A percentile compares a stretch with the other conserved stretches of the same genome.
These are phyloP conservation scores for Onychostruthus taczanowskii DNA, from an alignment of 2,113 vertebrate genomes.

Conservation along the genomic window DNA sequence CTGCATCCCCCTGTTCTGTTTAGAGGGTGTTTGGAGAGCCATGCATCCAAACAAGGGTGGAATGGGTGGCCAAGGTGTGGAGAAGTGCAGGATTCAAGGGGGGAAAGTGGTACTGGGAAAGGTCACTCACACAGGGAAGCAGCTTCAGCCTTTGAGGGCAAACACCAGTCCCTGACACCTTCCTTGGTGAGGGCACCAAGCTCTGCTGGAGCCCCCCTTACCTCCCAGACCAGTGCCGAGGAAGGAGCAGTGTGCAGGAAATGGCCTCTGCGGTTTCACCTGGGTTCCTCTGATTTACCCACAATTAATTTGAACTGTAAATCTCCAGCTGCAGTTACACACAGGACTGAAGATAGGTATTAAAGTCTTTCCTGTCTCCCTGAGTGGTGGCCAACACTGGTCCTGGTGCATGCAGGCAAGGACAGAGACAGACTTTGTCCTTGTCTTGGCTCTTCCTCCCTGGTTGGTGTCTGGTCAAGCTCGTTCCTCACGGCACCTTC, in stretches of 20 bases:
- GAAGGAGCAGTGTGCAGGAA: background rate
- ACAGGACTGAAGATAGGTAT: background rate
- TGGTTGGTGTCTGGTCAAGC: rapidly evolving
- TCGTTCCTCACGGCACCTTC: rapidly evolving
- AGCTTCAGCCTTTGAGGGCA: background rate
- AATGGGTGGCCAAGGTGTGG: background rate
- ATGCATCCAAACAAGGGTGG: background rate
- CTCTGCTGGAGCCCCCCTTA: background rate
- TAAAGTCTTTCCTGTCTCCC: background rate
- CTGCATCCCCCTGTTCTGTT: background rate
- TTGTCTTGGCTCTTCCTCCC: background rate
- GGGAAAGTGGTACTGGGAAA: background rate
- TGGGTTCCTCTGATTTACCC: background rate
- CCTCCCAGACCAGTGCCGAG: background rate
- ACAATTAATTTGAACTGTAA: background rate
- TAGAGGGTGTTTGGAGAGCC: background rate
- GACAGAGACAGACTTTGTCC: background rate
- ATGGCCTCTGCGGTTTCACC: background rate
- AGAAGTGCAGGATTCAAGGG: background rate
- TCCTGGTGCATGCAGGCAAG: rapidly evolving
- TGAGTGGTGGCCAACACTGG: background rate
- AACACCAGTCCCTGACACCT: rapidly evolving
- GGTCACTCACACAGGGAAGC: background rate
- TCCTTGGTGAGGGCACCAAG: rapidly evolving
- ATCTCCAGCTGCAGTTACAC: background rate